phyloP scores from a whole-genome alignment of 2,888 invertebrate species.

The Mycalesis mineus region DNA sequence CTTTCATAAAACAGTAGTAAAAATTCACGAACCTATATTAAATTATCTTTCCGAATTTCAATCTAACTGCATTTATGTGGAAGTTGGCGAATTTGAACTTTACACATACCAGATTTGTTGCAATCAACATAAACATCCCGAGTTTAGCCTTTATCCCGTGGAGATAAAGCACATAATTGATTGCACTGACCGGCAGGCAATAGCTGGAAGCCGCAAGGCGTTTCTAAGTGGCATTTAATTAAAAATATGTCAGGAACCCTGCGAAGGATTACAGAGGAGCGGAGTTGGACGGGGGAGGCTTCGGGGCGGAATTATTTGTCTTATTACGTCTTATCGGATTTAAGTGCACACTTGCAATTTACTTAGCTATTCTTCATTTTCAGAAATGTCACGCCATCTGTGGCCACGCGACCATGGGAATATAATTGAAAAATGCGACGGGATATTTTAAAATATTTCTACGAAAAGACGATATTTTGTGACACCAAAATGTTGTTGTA shows the following conservation, averaged over 20 bases:
- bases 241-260: conserved; percentile 59
- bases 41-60: not conserved
- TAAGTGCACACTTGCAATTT: conserved; percentile 4
- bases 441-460: too few relatives aligned
- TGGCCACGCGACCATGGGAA: not conserved
- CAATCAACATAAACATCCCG: not conserved
- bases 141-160: not conserved
- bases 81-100: not conserved
- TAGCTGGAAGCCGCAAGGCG: conserved; percentile 31
- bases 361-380: not conserved
- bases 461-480: too few relatives aligned
- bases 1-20: too few relatives aligned
- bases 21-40: too few relatives aligned
- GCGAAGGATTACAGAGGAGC: conserved; percentile 20
- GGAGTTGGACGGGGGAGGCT: not conserved
- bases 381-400: not conserved
- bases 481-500: too few relatives aligned
- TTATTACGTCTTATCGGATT: conserved; percentile 17
- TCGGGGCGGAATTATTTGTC: conserved; percentile 11
- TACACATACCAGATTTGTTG: not conserved
- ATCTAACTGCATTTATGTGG: conserved; percentile 7
- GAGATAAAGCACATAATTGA: not conserved
- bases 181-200: conserved; percentile 1
- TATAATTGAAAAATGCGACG: not conserved
- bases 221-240: conserved; percentile 63